phyloP scores from a whole-genome alignment of 2,797 vertebrate genomes.

The Gobio occitaniae region DNA sequence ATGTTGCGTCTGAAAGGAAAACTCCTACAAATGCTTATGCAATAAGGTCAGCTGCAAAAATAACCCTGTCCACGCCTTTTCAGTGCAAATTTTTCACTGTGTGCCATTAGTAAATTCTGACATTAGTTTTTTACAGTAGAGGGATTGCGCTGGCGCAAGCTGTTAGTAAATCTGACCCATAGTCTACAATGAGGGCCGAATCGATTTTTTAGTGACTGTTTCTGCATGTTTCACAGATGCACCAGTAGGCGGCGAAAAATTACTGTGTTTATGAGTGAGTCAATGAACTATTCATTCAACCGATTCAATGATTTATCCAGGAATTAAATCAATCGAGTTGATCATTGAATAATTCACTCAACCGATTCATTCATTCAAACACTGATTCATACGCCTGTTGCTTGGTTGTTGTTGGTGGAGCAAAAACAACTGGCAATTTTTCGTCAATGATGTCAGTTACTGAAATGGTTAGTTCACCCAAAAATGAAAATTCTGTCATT shows the following conservation, averaged over 20 bases:
- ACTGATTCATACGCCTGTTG: not conserved
- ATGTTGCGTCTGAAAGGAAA: too few species aligned
- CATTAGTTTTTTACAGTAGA: too few species aligned
- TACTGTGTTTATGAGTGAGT: not conserved
- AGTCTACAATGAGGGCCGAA: not conserved
- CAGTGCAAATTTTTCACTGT: too few species aligned
- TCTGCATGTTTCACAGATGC: not conserved
- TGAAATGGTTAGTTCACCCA: too few species aligned
- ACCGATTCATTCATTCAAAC: not conserved
- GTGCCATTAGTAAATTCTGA: too few species aligned
- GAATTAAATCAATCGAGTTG: not conserved
- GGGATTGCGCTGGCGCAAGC: too few species aligned
- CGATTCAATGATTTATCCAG: not conserved
- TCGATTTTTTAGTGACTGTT: not conserved
- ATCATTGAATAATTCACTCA: slow-evolving; percentile 4
- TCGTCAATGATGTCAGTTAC: not conserved
- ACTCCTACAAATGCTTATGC: too few species aligned
- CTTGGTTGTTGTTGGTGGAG: not conserved
- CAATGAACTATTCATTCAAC: not conserved
- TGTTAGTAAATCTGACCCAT: too few species aligned
- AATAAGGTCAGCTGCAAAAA: too few species aligned
- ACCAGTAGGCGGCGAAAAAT: not conserved
- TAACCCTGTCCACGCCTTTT: too few species aligned
- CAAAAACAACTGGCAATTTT: not conserved
- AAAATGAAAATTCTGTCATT: too few species aligned